A percentile compares a stretch with the other conserved stretches of the same genome.
phyloP scores from a whole-genome alignment of 2,113 vertebrate genomes.

The Hypomesus transpacificus region DNA sequence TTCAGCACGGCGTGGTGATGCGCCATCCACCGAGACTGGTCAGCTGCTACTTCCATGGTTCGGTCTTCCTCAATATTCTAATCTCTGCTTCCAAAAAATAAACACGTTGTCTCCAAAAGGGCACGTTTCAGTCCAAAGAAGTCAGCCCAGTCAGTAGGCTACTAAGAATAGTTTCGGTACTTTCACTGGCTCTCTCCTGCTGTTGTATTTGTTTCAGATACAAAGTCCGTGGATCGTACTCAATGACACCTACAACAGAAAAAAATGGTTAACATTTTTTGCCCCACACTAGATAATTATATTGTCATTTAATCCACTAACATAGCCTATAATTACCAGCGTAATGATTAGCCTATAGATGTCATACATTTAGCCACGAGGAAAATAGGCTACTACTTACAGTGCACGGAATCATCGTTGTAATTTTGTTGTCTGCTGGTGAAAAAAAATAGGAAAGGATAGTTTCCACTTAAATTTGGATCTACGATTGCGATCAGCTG shows the following conservation, averaged over 20 bases:
- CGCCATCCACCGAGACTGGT: conserved; percentile 98
- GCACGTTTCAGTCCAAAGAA: not conserved
- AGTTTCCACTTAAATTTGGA: conserved; percentile 55
- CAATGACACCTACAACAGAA: conserved; percentile 59
- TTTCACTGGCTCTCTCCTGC: not conserved
- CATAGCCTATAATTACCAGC: too few species aligned
- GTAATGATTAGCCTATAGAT: too few species aligned
- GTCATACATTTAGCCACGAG: not conserved
- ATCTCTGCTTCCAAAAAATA: not conserved
- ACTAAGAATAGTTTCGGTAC: conserved; percentile 12
- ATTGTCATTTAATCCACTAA: conserved; percentile 19
- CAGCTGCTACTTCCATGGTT: conserved; percentile 89
- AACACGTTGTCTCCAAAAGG: not conserved
- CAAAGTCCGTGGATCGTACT: conserved; percentile 53
- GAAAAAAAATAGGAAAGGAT: too few species aligned
- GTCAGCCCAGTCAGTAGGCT: not conserved
- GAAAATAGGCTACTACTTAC: not conserved
- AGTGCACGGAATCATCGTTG: not conserved
- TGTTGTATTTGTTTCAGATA: conserved; percentile 39
- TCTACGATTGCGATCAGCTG: conserved; percentile 53
- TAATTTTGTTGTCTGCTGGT: too few species aligned
- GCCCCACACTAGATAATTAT: conserved; percentile 19
- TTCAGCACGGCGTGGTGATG: conserved; percentile 97
- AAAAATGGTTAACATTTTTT: conserved; percentile 12
- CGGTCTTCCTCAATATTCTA: conserved; percentile 24